Evolutionary conservation across 2,113 vertebrate genomes (phyloP).

Genomic region (Heterotis niloticus): DNA sequence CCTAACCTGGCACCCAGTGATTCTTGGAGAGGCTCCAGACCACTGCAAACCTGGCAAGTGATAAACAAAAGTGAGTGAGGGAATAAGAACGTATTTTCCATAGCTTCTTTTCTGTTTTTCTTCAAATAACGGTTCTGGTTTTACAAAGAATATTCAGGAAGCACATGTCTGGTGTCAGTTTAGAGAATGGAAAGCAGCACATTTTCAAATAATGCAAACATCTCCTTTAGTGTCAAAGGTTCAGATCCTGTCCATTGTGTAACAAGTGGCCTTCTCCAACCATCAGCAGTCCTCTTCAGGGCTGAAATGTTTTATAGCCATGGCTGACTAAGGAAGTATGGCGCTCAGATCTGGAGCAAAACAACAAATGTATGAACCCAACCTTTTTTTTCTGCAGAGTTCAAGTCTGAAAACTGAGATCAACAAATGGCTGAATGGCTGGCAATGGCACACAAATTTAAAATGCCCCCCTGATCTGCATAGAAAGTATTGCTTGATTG

Average conservation of each 20-base stretch:
- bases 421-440: constrained; percentile 40
- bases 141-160: neutral
- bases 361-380: constrained; percentile 24
- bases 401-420: constrained; percentile 31
- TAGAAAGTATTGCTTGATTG: constrained; percentile 21
- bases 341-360: constrained; percentile 34
- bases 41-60: no score
- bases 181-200: constrained; percentile 38
- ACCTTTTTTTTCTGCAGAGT: constrained; percentile 23
- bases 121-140: neutral
- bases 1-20: no score
- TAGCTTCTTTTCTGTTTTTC: neutral
- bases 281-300: constrained; percentile 21
- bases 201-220: constrained; percentile 44
- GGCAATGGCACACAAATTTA: constrained; percentile 29
- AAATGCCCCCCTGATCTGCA: neutral
- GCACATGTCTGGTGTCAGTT: neutral
- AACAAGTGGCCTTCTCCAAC: constrained; percentile 22
- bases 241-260: constrained; percentile 33
- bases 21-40: no score
- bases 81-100: neutral
- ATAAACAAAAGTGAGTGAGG: no score
- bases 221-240: constrained; percentile 29
- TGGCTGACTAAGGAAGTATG: constrained; percentile 37
- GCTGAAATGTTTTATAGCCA: constrained; percentile 36